Evolutionary conservation across 1,140 invertebrate genomes (phyloP).

Genomic region (Musca domestica): DNA sequence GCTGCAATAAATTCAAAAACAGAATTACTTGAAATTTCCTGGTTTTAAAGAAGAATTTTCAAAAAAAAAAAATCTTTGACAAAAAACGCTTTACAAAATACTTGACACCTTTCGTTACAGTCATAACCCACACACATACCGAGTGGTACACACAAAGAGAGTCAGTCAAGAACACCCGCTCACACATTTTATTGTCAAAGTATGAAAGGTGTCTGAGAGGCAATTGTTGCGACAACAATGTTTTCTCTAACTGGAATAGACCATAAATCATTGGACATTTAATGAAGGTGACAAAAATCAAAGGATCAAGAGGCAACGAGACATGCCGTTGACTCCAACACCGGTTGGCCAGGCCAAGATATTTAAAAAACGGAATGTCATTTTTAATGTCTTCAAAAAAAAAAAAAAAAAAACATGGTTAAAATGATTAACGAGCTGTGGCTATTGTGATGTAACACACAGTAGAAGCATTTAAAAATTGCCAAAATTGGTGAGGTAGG

Average conservation of each 20-base stretch:
- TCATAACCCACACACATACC: too few relatives aligned
- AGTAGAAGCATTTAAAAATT: too few relatives aligned
- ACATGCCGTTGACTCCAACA: too few relatives aligned
- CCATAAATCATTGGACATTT: background rate
- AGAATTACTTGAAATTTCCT: too few relatives aligned
- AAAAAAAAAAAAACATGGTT: too few relatives aligned
- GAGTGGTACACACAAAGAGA: background rate
- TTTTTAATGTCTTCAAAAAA: background rate
- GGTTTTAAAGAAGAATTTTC: background rate
- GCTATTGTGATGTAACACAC: background rate
- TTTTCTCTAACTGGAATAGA: background rate
- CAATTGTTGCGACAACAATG: background rate
- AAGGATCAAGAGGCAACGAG: background rate
- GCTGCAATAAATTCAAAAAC: background rate
- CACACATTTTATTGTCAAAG: background rate
- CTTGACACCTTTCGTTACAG: conserved; percentile 7
- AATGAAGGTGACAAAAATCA: conserved; percentile 4
- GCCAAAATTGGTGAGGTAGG: too few relatives aligned
- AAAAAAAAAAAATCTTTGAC: background rate
- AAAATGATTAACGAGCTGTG: background rate
- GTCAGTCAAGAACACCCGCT: background rate
- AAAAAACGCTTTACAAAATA: background rate
- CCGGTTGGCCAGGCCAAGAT: background rate
- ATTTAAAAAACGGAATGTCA: background rate
- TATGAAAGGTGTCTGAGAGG: background rate